These are phyloP conservation scores for Eupeodes latifasciatus DNA, from an alignment of 2,888 invertebrate genomes.

Conservation along the genomic window DNA sequence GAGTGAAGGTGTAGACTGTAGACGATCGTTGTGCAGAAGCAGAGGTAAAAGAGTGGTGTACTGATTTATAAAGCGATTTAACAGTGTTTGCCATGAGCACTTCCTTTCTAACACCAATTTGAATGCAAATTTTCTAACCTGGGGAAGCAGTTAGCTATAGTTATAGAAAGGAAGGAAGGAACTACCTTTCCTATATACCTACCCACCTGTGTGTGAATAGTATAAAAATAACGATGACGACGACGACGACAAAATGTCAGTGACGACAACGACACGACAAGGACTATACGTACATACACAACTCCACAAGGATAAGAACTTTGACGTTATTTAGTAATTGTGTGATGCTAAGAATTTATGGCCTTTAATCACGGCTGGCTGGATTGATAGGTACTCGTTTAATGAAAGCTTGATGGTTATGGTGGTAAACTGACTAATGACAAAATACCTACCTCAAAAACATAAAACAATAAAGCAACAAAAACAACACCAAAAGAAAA, in stretches of 20 bases:
- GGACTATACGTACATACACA: too few relatives aligned
- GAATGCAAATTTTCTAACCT: conserved; percentile 61
- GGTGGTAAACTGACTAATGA: conserved; percentile 59
- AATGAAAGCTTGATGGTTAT: conserved; percentile 44
- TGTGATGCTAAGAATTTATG: conserved; percentile 65
- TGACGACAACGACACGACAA: background rate
- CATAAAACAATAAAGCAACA: background rate
- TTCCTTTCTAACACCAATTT: conserved; percentile 51
- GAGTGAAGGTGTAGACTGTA: background rate
- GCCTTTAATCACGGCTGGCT: conserved; percentile 59
- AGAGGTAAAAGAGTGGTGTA: background rate
- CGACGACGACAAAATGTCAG: background rate
- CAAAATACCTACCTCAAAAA: conserved; percentile 30
- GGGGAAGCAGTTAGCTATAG: conserved; percentile 12
- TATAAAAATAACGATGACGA: conserved; percentile 37
- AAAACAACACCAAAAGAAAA: too few relatives aligned
- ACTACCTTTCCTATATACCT: background rate
- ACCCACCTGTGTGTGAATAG: background rate
- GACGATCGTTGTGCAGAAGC: background rate
- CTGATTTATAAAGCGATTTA: conserved; percentile 69
- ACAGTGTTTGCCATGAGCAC: conserved; percentile 61
- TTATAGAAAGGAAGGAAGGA: too few relatives aligned
- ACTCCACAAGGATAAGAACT: background rate
- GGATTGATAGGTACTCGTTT: conserved; percentile 13
- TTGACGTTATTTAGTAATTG: conserved; percentile 22